Evolutionary conservation across 1,140 invertebrate species (phyloP).

Genomic region (Callitettix versicolor): DNA sequence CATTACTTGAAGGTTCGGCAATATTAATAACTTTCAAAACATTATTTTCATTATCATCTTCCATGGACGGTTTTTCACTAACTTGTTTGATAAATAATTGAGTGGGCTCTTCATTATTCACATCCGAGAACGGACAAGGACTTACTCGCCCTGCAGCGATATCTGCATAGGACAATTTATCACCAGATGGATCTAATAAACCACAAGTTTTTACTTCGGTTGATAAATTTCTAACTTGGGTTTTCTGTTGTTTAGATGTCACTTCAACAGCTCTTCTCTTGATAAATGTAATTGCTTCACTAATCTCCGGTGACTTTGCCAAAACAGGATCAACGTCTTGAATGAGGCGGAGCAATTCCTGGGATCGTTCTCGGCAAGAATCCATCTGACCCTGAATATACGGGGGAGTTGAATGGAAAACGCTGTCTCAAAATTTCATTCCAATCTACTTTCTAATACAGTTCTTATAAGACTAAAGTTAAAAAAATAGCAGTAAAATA

Average conservation of each 20-base stretch:
- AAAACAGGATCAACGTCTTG: constrained; percentile 61
- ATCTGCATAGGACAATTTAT: constrained; percentile 38
- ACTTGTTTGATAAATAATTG: constrained; percentile 11
- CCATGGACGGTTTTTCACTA: background rate
- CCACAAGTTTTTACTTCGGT: background rate
- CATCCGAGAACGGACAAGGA: constrained; percentile 28
- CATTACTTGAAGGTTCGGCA: too few species aligned
- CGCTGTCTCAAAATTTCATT: constrained; percentile 17
- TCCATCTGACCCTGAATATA: constrained; percentile 19
- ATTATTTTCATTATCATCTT: constrained; percentile 26
- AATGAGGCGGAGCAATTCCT: constrained; percentile 37
- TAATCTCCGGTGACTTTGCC: constrained; percentile 16
- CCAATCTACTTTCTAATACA: constrained; percentile 14
- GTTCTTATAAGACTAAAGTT: constrained; percentile 13
- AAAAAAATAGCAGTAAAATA: constrained; percentile 14
- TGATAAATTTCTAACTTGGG: background rate
- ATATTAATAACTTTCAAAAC: too few species aligned
- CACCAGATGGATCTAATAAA: constrained; percentile 9
- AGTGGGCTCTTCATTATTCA: constrained; percentile 14
- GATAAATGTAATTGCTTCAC: background rate
- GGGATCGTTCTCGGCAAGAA: constrained; percentile 17
- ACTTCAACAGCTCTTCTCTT: background rate
- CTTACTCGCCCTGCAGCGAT: constrained; percentile 40
- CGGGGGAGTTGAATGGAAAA: constrained; percentile 5
- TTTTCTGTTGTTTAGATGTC: too few species aligned